phyloP scores from a whole-genome alignment of 2,797 vertebrate genomes.

The Rhadinocentrus ornatus region DNA sequence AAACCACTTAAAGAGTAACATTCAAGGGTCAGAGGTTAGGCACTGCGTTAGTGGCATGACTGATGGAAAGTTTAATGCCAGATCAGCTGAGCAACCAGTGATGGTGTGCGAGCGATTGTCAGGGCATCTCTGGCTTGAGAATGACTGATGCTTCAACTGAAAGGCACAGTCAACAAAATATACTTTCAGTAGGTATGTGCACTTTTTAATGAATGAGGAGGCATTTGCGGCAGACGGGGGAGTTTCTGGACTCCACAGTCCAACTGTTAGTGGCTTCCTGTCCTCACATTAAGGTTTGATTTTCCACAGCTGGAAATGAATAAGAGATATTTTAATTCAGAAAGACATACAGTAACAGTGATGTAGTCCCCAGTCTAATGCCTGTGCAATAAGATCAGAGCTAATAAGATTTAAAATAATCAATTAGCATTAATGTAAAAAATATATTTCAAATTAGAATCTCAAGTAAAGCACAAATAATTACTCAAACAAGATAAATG shows the following conservation, averaged over 20 bases:
- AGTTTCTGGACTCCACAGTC: constrained; percentile 54
- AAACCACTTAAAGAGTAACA: constrained; percentile 46
- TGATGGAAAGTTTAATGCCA: constrained; percentile 22
- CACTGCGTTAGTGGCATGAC: constrained; percentile 40
- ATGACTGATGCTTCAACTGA: constrained; percentile 24
- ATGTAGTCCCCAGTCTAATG: neutral
- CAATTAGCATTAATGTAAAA: neutral
- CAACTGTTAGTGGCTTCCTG: constrained; percentile 48
- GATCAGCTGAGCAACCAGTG: constrained; percentile 33
- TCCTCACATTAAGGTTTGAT: constrained; percentile 89
- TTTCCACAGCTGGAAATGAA: constrained; percentile 91
- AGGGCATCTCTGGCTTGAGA: constrained; percentile 50
- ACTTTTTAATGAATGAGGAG: constrained; percentile 34
- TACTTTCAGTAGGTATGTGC: constrained; percentile 81
- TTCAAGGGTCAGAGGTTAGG: constrained; percentile 59
- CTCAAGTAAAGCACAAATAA: too few species aligned
- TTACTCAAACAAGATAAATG: too few species aligned
- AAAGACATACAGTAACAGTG: neutral
- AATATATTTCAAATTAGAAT: too few species aligned
- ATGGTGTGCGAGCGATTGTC: constrained; percentile 47
- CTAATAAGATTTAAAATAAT: too few species aligned
- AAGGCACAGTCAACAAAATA: constrained; percentile 59
- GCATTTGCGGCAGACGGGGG: constrained; percentile 7
- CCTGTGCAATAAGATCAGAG: neutral
- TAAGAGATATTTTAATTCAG: neutral